These are phyloP conservation scores for Psephotus haematonotus DNA, from an alignment of 2,113 vertebrate species.

Conservation along the genomic window DNA sequence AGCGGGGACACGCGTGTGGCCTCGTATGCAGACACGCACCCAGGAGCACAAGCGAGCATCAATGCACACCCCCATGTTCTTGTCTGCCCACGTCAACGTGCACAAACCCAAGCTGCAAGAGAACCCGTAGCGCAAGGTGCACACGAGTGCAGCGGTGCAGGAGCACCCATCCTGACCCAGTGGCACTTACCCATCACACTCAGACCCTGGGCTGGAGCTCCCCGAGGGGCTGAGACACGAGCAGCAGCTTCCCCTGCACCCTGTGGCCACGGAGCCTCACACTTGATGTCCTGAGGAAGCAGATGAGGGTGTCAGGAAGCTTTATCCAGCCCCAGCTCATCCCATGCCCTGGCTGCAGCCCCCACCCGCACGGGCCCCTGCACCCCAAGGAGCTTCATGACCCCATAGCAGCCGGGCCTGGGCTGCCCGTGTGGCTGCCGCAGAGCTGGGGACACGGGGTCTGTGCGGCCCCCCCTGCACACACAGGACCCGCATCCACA, in stretches of 20 bases:
- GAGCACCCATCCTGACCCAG: fast-evolving
- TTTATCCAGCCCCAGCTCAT: neutral
- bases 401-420: fast-evolving
- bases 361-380: fast-evolving
- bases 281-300: no score
- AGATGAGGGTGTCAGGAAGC: neutral
- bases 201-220: neutral
- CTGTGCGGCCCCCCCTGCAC: neutral
- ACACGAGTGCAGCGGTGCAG: fast-evolving
- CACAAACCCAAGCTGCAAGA: neutral
- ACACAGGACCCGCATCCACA: neutral
- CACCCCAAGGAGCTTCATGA: neutral
- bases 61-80: fast-evolving
- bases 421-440: neutral
- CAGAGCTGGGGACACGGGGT: fast-evolving
- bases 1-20: neutral
- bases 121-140: fast-evolving
- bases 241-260: neutral
- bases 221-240: fast-evolving
- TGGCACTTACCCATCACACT: fast-evolving
- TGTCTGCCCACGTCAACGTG: fast-evolving
- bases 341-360: neutral
- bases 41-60: fast-evolving
- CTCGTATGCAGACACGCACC: fast-evolving
- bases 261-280: fast-evolving